Conservation (phyloP, 2,797 vertebrate species). For the Helostoma temminkii region DNA sequence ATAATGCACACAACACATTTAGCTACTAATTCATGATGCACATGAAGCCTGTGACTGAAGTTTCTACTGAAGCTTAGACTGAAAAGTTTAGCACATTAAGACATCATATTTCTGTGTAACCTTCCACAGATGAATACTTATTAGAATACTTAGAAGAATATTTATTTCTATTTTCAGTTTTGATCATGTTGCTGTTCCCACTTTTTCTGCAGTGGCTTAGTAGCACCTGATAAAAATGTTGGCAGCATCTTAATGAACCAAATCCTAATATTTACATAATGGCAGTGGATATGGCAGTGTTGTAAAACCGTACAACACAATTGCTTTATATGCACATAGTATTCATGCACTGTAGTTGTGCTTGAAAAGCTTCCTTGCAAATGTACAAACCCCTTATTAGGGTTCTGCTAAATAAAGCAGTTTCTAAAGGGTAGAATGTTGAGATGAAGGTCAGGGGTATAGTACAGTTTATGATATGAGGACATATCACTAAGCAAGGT, state of each 20-base stretch:
- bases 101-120: no score
- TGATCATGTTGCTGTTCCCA: not conserved
- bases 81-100: no score
- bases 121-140: no score
- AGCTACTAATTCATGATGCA: no score
- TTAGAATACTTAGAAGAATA: no score
- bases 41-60: no score
- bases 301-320: not conserved
- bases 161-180: not conserved
- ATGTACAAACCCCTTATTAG: not conserved
- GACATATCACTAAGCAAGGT: conserved; percentile 40
- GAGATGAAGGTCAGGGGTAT: conserved; percentile 34
- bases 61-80: no score
- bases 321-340: not conserved
- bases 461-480: conserved; percentile 11
- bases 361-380: no score
- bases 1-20: no score
- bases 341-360: no score
- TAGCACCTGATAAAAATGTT: not conserved
- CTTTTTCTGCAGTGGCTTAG: not conserved
- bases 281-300: not conserved
- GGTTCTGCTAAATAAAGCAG: conserved; percentile 27
- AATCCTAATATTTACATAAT: not conserved
- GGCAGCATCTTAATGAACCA: not conserved
- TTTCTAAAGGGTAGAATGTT: conserved; percentile 22